Conservation (phyloP, 1,140 invertebrate genomes). For the Copidosoma floridanum region DNA sequence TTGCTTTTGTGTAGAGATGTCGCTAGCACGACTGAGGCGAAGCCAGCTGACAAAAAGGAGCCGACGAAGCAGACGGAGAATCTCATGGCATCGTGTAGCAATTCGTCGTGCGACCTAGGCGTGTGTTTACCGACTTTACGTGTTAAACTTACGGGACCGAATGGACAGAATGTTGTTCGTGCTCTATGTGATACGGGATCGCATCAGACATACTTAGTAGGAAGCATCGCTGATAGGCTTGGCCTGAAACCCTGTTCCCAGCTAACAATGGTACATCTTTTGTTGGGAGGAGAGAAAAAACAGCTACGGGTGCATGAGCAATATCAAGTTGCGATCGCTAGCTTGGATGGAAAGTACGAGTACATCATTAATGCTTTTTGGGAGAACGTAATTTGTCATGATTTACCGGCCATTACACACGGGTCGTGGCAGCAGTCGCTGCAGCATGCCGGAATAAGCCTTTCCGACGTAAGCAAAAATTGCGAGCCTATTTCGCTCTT, state of each 20-base stretch:
- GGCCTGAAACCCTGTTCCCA: neutral
- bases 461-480: constrained; percentile 18
- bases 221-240: neutral
- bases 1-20: neutral
- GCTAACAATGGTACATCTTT: constrained; percentile 4
- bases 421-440: constrained; percentile 16
- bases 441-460: constrained; percentile 13
- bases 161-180: neutral
- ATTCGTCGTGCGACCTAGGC: neutral
- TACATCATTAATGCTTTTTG: constrained; percentile 26
- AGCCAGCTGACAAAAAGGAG: too few species aligned
- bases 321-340: constrained; percentile 4
- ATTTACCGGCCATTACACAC: neutral
- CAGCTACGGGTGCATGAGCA: neutral
- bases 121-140: constrained; percentile 20
- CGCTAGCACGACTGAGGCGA: neutral
- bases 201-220: constrained; percentile 18
- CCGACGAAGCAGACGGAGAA: too few species aligned
- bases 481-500: neutral
- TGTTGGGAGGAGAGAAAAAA: constrained; percentile 17
- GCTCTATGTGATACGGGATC: constrained; percentile 24
- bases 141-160: neutral
- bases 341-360: constrained; percentile 3
- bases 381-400: constrained; percentile 23
- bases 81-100: too few species aligned